These are phyloP conservation scores for Fregetta grallaria DNA, from an alignment of 2,113 vertebrate species.

Conservation along the genomic window DNA sequence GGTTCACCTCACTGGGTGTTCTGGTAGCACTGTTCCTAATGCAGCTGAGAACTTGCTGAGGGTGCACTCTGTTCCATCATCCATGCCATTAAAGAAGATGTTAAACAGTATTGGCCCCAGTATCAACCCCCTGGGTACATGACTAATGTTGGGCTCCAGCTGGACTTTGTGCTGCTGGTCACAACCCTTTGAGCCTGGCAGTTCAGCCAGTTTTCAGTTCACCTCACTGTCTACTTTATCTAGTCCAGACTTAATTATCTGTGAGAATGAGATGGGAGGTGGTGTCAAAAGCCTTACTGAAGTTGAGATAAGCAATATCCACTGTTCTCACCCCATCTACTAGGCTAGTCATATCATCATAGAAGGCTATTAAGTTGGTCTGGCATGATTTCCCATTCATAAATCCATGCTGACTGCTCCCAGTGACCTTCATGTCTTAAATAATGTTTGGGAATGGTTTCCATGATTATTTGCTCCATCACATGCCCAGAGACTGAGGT, in stretches of 20 bases:
- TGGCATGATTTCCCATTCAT: neutral
- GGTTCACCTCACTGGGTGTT: neutral
- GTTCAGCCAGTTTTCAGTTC: neutral
- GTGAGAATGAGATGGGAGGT: neutral
- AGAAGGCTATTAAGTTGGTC: neutral
- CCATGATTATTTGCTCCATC: neutral
- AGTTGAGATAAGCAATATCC: neutral
- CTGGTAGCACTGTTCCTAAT: neutral
- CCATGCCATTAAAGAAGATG: neutral
- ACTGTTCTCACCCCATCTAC: neutral
- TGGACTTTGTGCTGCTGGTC: neutral
- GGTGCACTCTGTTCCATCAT: neutral
- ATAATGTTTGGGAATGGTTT: neutral
- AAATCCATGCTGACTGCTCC: neutral
- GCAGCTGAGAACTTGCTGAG: neutral
- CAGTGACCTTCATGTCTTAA: neutral
- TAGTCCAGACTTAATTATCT: neutral
- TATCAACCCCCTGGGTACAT: neutral
- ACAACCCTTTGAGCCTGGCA: neutral
- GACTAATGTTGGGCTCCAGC: neutral
- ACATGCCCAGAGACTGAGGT: neutral
- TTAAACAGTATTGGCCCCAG: neutral
- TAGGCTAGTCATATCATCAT: neutral
- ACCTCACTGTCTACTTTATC: neutral
- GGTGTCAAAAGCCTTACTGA: neutral